Base-by-base conservation (phyloP, 2,888 invertebrate genomes). In the Spialia ferax region DNA sequence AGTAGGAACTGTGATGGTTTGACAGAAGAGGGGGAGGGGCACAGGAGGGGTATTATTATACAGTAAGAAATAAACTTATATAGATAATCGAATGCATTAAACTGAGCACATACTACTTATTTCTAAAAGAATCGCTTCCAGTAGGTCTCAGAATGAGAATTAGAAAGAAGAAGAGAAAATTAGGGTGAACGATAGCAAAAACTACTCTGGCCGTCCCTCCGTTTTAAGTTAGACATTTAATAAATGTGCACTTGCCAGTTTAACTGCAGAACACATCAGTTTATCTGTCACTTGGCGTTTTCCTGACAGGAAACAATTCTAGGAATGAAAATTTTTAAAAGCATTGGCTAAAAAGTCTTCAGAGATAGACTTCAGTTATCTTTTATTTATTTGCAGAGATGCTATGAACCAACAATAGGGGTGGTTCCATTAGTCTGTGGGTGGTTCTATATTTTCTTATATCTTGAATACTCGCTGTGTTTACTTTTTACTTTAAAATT, bases 281-380 rank as follows among this genome's bases (percentile, higher is more conserved):
- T 88, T 78, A 83, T 79, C 86, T 90, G 91, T 89, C 90, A 89
- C 90, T 90, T 87, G 85, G 82, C 81, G 85, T 86, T 86, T 87
- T 86, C 80, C 88, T 85, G 88, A 83, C 87, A 86, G 79, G 86
- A 87, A 89, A 89, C 90, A 87, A 87, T 91, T 88, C 84, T 79
- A 82, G 86, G 89, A 90, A 89, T 91, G 89, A 86, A 91, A 90
- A 91, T 91, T 91, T 91, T 91, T 88, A 87, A 87, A 83, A 82
- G 87, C 85, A 91, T 91, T 91, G 87, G 83, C 85, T 86, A 89
- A 91, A 32, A 85, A 91, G 89, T 87, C 86, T 87, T 87, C 78
- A 82, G 76, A 75, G 79, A 77, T 79, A 32, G 32, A 82, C 79
- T 78, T 71, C 76, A 74, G 80, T 85, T 32, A 8, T 32, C 11